Conservation (phyloP, 2,113 vertebrate species). For the Chiloscyllium plagiosum region DNA sequence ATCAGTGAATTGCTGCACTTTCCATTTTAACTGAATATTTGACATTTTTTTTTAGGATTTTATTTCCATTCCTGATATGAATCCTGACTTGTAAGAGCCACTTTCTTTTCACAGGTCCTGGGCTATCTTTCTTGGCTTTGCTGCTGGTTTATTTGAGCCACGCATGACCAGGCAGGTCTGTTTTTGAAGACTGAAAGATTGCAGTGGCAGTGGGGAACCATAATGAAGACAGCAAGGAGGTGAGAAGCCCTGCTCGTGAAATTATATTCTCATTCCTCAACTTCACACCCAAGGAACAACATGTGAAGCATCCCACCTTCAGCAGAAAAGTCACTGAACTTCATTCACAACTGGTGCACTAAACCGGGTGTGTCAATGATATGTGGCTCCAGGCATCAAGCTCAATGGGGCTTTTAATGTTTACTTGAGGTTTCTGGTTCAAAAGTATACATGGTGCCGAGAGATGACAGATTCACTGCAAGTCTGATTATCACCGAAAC, state of each 20-base stretch:
- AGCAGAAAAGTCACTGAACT: background rate
- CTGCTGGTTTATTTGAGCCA: background rate
- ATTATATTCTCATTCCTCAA: background rate
- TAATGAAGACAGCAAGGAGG: background rate
- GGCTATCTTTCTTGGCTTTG: background rate
- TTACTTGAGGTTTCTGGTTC: background rate
- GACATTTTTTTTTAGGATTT: too few relatives aligned
- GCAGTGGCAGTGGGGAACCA: too few relatives aligned
- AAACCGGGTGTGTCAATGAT: background rate
- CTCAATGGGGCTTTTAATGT: background rate
- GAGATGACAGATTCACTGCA: background rate
- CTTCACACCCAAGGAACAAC: background rate
- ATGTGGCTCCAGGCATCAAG: background rate
- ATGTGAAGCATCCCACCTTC: background rate
- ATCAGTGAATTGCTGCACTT: background rate
- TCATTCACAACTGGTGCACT: background rate
- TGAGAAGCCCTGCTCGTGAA: background rate
- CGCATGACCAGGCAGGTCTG: too few relatives aligned
- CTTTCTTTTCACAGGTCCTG: background rate
- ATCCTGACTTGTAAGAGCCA: background rate
- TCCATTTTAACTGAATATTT: too few relatives aligned
- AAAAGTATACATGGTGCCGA: background rate
- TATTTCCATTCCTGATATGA: too few relatives aligned
- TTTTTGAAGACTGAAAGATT: background rate
- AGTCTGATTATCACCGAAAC: background rate